These are phyloP conservation scores for Drosophila grimshawi DNA, from an alignment of 1,140 invertebrate species.

Conservation along the genomic window DNA sequence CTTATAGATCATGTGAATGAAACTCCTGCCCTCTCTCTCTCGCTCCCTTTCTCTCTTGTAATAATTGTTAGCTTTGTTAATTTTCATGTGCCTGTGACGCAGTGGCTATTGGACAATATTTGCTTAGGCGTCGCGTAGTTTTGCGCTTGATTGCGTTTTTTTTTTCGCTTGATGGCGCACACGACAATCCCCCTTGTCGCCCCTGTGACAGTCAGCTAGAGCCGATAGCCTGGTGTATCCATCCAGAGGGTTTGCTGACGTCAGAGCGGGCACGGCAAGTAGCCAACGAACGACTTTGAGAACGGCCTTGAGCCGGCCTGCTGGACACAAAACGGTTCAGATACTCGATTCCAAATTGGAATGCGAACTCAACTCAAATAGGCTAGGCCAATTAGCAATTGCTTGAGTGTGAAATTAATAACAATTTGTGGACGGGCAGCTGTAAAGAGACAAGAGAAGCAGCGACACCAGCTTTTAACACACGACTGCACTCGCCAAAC, in stretches of 20 bases:
- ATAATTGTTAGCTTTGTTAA: constrained; percentile 46
- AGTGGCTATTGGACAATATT: constrained; percentile 37
- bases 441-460: background rate
- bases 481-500: constrained; percentile 20
- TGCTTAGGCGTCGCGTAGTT: constrained; percentile 46
- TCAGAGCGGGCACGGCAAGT: constrained; percentile 44
- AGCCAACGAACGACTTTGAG: constrained; percentile 21
- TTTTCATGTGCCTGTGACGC: constrained; percentile 41
- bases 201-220: background rate
- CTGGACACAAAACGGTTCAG: constrained; percentile 14
- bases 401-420: constrained; percentile 72
- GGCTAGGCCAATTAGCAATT: constrained; percentile 62
- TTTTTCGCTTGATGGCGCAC: constrained; percentile 31
- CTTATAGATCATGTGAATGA: no score
- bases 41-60: background rate
- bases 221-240: background rate
- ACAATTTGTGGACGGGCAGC: constrained; percentile 32
- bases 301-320: constrained; percentile 49
- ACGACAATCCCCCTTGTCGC: background rate
- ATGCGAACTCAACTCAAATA: background rate
- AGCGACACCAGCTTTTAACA: constrained; percentile 17
- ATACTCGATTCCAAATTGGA: constrained; percentile 32
- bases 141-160: constrained; percentile 50
- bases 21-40: background rate
- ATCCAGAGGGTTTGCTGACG: constrained; percentile 46